Conservation (phyloP, 2,888 invertebrate species). For the Micropterix aruncella region DNA sequence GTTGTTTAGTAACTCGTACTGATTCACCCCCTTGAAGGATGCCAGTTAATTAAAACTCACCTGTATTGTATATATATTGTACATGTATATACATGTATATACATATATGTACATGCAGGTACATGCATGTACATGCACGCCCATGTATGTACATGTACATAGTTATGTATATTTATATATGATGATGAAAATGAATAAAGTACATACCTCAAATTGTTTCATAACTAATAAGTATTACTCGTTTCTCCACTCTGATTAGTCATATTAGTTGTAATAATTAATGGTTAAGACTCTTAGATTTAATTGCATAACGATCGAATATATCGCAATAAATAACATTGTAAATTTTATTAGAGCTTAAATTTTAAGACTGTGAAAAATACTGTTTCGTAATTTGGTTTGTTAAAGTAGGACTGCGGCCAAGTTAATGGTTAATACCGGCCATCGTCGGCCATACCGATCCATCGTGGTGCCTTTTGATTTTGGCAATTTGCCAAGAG, state of each 20-base stretch:
- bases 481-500: not conserved
- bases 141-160: too few species aligned
- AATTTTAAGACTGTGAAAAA: not conserved
- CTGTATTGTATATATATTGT: too few species aligned
- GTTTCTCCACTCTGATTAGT: not conserved
- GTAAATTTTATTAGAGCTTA: not conserved
- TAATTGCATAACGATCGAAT: not conserved
- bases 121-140: too few species aligned
- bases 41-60: too few species aligned
- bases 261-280: not conserved
- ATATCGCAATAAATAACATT: not conserved
- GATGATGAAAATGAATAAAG: not conserved
- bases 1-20: too few species aligned
- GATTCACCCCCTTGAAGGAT: too few species aligned
- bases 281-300: not conserved
- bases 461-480: constrained; percentile 1
- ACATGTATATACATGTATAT: too few species aligned
- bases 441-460: constrained; percentile 1
- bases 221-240: not conserved
- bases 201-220: not conserved
- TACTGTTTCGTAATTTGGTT: not conserved
- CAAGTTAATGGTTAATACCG: too few species aligned
- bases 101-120: too few species aligned
- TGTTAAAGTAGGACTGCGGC: not conserved
- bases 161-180: too few species aligned